A percentile compares a stretch with the other conserved stretches of the same genome.
Evolutionary conservation across 2,113 vertebrate genomes (phyloP).

Genomic region (Dromaius novaehollandiae): DNA sequence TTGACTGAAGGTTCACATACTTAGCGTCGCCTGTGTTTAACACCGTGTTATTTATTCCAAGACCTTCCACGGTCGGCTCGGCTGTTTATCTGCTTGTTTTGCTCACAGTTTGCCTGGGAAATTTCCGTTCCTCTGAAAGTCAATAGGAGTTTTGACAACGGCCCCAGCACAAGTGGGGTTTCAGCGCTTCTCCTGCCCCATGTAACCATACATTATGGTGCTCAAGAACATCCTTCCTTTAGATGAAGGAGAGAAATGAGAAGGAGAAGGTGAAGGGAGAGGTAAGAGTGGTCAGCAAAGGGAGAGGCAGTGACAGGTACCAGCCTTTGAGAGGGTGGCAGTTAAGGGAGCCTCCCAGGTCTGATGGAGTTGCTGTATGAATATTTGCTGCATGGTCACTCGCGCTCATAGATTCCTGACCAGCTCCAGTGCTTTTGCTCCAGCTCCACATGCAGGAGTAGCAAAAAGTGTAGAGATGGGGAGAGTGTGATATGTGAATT

Average conservation of each 20-base stretch:
- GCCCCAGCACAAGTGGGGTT: neutral
- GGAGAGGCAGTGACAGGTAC: neutral
- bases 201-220: neutral
- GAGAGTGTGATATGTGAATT: constrained; percentile 60
- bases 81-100: constrained; percentile 29
- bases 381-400: neutral
- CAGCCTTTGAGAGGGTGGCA: fast-evolving
- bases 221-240: neutral
- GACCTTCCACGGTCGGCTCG: constrained; percentile 25
- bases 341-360: fast-evolving
- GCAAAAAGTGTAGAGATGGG: neutral
- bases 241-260: neutral
- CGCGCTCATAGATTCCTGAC: neutral
- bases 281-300: neutral
- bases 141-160: neutral
- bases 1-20: constrained; percentile 55
- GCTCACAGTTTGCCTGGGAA: neutral
- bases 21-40: constrained; percentile 42
- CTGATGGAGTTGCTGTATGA: neutral
- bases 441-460: neutral
- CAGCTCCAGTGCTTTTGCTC: neutral
- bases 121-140: neutral
- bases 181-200: neutral
- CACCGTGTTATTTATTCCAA: constrained; percentile 61
- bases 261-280: too few relatives aligned